Evolutionary conservation across 2,113 vertebrate genomes (phyloP).

Genomic region (Tringa solitaria): DNA sequence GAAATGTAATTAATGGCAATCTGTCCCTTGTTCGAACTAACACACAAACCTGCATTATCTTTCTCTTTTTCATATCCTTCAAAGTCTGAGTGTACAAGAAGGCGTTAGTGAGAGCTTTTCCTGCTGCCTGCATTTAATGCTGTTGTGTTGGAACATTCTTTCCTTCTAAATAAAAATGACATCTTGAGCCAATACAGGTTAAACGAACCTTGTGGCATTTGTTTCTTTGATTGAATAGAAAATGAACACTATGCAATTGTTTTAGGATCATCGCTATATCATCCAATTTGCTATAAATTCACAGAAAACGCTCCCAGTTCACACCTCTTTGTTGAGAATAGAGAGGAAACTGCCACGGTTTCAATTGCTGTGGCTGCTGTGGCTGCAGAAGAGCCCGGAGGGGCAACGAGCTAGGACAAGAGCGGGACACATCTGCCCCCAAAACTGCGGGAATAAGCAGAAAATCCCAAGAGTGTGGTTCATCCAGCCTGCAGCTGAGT

Average conservation of each 20-base stretch:
- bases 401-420: neutral
- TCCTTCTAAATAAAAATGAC: neutral
- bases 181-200: neutral
- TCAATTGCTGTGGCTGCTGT: neutral
- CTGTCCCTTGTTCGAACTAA: neutral
- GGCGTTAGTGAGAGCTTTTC: neutral
- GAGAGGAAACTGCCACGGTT: neutral
- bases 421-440: neutral
- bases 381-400: neutral
- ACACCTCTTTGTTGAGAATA: neutral
- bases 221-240: neutral
- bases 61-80: neutral
- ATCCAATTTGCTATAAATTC: neutral
- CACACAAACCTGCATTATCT: neutral
- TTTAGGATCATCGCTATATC: neutral
- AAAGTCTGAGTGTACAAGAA: neutral
- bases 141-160: neutral
- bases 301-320: neutral
- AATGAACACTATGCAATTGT: neutral
- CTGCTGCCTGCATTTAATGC: neutral
- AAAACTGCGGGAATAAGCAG: neutral
- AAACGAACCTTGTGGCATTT: neutral
- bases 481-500: neutral
- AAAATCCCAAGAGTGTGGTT: neutral
- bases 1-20: neutral